Percentiles rank a stretch among this genome's conserved stretches.
Conservation (phyloP, 2,797 vertebrate genomes). For the Odontamblyopus lacepedii region DNA sequence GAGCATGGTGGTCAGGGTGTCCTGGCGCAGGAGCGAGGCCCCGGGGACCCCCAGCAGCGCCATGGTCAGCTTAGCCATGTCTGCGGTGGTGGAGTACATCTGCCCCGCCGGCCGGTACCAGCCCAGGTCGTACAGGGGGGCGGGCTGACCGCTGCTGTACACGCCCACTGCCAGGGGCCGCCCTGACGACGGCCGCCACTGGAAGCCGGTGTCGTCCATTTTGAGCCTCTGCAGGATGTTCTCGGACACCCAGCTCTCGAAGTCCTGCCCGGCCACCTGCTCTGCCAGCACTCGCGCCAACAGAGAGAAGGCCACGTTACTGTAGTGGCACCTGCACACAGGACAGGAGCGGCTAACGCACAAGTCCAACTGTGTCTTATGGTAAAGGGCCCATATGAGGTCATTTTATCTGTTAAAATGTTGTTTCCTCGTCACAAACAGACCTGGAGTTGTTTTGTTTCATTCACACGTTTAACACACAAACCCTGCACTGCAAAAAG, state of each 20-base stretch:
- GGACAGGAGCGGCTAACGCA: background rate
- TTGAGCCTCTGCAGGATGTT: slow-evolving; percentile 83
- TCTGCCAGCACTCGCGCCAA: slow-evolving; percentile 85
- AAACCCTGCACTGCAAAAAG: too few relatives aligned
- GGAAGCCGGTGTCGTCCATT: slow-evolving; percentile 89
- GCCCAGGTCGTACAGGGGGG: slow-evolving; percentile 88
- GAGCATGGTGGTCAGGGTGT: slow-evolving; percentile 86
- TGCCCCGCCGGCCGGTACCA: slow-evolving; percentile 93
- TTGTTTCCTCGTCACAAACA: too few relatives aligned
- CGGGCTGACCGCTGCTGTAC: slow-evolving; percentile 78
- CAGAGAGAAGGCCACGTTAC: slow-evolving; percentile 90
- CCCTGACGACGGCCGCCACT: slow-evolving; percentile 71
- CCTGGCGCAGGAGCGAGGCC: slow-evolving; percentile 72
- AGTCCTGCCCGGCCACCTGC: slow-evolving; percentile 76
- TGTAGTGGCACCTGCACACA: slow-evolving; percentile 88
- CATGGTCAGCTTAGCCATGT: slow-evolving; percentile 89
- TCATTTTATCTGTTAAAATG: too few relatives aligned
- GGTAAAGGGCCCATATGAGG: too few relatives aligned
- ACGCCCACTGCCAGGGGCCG: slow-evolving; percentile 85
- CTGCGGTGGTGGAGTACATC: slow-evolving; percentile 89
- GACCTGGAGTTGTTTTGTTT: too few relatives aligned
- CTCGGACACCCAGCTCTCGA: slow-evolving; percentile 85
- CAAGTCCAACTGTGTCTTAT: too few relatives aligned
- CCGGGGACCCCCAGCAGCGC: slow-evolving; percentile 80
- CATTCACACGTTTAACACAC: too few relatives aligned